A percentile compares a stretch with the other conserved stretches of the same genome.
phyloP scores from a whole-genome alignment of 2,888 invertebrate genomes.

The Chironomus tentans region DNA sequence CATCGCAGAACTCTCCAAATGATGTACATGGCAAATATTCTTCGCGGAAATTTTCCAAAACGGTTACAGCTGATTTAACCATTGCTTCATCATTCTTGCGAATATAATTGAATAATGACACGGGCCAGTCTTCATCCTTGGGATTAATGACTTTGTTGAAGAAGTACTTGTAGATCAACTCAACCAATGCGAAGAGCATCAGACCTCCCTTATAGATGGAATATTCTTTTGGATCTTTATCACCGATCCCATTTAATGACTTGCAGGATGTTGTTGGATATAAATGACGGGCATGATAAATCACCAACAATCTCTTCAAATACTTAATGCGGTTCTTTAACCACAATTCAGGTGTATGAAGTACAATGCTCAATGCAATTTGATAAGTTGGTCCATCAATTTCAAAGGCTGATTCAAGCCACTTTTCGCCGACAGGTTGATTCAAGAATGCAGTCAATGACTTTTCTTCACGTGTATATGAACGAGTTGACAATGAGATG shows the following conservation, averaged over 20 bases:
- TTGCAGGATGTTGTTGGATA: slow-evolving; percentile 47
- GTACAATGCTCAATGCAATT: slow-evolving; percentile 66
- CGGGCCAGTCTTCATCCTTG: slow-evolving; percentile 81
- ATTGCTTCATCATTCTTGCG: slow-evolving; percentile 87
- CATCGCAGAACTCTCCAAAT: slow-evolving; percentile 88
- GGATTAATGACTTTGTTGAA: slow-evolving; percentile 73
- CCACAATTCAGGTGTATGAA: slow-evolving; percentile 75
- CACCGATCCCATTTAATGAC: slow-evolving; percentile 43
- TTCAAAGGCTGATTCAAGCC: slow-evolving; percentile 77
- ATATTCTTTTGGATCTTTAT: slow-evolving; percentile 57
- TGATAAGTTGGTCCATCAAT: slow-evolving; percentile 90
- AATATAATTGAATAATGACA: slow-evolving; percentile 82
- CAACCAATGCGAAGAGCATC: slow-evolving; percentile 75
- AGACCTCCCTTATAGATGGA: slow-evolving; percentile 75
- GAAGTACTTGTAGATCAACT: slow-evolving; percentile 73
- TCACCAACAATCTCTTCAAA: slow-evolving; percentile 64
- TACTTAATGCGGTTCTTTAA: slow-evolving; percentile 57
- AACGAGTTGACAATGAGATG: slow-evolving; percentile 79
- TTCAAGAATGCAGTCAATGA: slow-evolving; percentile 65
- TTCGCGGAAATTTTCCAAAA: slow-evolving; percentile 73
- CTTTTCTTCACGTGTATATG: slow-evolving; percentile 67
- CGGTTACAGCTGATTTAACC: slow-evolving; percentile 76
- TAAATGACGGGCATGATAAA: slow-evolving; percentile 69
- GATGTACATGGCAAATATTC: slow-evolving; percentile 84
- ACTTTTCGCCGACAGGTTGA: slow-evolving; percentile 50